Conservation (phyloP, 1,140 invertebrate species). For the Anastrepha ludens region DNA sequence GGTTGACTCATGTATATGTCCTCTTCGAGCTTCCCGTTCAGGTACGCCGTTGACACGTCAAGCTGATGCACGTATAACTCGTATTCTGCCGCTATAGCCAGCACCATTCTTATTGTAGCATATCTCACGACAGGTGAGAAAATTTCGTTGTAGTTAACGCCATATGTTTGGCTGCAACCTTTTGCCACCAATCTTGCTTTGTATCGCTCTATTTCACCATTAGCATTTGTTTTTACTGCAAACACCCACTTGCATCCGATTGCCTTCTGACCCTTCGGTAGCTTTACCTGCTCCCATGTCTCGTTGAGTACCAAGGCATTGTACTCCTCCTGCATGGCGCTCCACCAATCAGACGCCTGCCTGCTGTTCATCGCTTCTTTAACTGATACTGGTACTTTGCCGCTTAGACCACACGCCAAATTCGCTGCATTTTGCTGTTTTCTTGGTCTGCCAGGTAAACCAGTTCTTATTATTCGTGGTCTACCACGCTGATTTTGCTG, state of each 20-base stretch:
- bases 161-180: not conserved
- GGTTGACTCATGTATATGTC: conserved; percentile 73
- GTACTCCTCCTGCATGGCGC: not conserved
- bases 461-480: not conserved
- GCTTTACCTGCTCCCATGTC: not conserved
- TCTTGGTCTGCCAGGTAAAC: conserved; percentile 6
- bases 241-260: not conserved
- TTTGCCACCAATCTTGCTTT: not conserved
- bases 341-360: not conserved
- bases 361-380: not conserved
- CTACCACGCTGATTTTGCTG: not conserved
- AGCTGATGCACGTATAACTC: conserved; percentile 67
- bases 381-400: not conserved
- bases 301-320: not conserved
- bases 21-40: conserved; percentile 74
- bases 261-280: not conserved
- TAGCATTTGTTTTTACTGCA: not conserved
- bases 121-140: conserved; percentile 57
- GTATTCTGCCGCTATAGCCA: conserved; percentile 63
- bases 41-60: conserved; percentile 74
- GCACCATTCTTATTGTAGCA: conserved; percentile 59
- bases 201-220: not conserved
- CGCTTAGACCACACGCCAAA: not conserved
- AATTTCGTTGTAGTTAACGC: conserved; percentile 70
- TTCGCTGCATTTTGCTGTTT: not conserved